A percentile compares a stretch with the other conserved stretches of the same genome.
Evolutionary conservation across 2,797 vertebrate species (phyloP).

Genomic region (Phalloptychus januarius): DNA sequence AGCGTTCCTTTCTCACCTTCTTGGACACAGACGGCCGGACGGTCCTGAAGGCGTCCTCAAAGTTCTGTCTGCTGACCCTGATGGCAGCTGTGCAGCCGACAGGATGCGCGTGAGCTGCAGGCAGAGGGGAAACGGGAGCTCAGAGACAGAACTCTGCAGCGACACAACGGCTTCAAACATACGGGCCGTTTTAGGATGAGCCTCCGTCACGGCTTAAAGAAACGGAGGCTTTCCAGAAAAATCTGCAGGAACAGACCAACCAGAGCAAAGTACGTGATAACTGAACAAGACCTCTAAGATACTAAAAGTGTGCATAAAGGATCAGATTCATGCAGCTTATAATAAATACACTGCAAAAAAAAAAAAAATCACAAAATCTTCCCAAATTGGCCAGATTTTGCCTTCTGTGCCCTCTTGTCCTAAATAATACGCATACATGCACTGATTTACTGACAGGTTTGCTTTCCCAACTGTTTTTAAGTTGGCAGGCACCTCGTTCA

Average conservation of each 20-base stretch:
- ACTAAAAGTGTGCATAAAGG: neutral
- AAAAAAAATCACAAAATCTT: no score
- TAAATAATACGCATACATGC: no score
- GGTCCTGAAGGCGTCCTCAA: slow-evolving; percentile 91
- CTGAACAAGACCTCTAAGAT: no score
- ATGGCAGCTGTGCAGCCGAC: slow-evolving; percentile 73
- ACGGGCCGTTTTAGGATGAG: neutral
- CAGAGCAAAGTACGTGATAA: neutral
- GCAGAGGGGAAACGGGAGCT: neutral
- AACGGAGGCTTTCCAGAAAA: neutral
- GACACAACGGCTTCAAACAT: neutral
- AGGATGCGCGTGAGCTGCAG: neutral
- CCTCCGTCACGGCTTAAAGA: neutral
- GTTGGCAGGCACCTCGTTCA: no score
- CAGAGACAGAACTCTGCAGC: neutral
- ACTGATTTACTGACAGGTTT: no score
- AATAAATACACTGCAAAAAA: no score
- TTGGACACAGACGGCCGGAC: slow-evolving; percentile 90
- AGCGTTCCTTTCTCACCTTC: slow-evolving; percentile 80
- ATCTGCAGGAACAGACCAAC: neutral
- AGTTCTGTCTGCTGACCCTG: slow-evolving; percentile 84
- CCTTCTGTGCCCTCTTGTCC: no score
- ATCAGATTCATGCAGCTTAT: neutral
- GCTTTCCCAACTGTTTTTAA: no score
- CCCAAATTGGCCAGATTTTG: no score